Base-by-base conservation (phyloP, 1,140 invertebrate species). In the Magallana angulata region DNA sequence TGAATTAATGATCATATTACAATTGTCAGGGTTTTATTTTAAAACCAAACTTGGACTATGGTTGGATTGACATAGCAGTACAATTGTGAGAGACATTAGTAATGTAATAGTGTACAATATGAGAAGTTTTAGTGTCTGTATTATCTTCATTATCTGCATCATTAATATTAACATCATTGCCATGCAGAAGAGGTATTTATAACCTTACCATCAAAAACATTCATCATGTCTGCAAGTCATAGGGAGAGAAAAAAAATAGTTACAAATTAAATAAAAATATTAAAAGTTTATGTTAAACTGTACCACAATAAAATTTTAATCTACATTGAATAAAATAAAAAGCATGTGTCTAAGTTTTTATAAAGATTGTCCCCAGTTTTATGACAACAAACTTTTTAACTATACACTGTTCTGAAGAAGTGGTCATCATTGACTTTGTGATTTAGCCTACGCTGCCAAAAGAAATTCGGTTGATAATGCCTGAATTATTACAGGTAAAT, bases 191-290 rank as follows among this genome's bases (percentile, higher is more conserved):
- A 76, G 48, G 30, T 12, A 48, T 48, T 24, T 4, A 48, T 48
- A 76, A 76, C 68, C 68, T 76, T 76, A 76, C 68, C 68, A 8
- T 76, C 68, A 36, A 76, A 30, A 76, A 76, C 36, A 76, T 76
- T 76, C 68, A 76, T 76, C 68, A 36, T 76, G 68, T 76, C 68
- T 76, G 68, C 68, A 76, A 76, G 24, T 76, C 36, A 12, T 12
- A 76, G 36, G 36, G 24, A 76, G 24, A 76, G 24, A 30, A 30
- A 76, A 24, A 48, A 71, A 71, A 76, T 30, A 76, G 36, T 48
- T 48, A 48, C 36, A 3, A 48, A 48, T 48, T 48, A 48, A 4
- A 48, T 48, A 48, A 48, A 5, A 3, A 48, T 48, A 48, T 48
- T 0, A 48, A 48, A 48, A 48, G 36, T 48, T 48, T 48, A 48